Conservation (phyloP, 2,888 invertebrate genomes). For the Sisyra terminalis region DNA sequence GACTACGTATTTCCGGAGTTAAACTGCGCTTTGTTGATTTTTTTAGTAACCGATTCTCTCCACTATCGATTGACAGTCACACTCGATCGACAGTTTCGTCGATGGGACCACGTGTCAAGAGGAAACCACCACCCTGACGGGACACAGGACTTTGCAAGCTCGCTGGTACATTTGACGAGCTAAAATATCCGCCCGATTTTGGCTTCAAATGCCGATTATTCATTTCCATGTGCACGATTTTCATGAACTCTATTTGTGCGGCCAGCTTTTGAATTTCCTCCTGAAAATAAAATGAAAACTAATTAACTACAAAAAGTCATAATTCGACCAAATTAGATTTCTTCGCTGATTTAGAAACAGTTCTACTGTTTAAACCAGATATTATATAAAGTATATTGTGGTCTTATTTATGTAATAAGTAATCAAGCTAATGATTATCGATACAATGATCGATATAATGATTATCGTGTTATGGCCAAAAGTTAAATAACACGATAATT, state of each 20-base stretch:
- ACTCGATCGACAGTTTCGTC: conserved; percentile 5
- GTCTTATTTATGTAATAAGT: no score
- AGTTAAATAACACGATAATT: no score
- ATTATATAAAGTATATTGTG: no score
- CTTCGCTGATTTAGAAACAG: no score
- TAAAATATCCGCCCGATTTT: conserved; percentile 68
- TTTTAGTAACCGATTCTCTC: conserved; percentile 18
- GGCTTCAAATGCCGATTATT: conserved; percentile 80
- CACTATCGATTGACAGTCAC: conserved; percentile 11
- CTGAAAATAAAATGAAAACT: conserved; percentile 30
- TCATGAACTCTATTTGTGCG: conserved; percentile 85
- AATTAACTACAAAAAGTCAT: no score
- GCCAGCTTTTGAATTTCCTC: conserved; percentile 84
- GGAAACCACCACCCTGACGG: not conserved
- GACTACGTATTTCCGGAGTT: conserved; percentile 16
- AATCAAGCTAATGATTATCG: no score
- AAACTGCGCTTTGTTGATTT: conserved; percentile 13
- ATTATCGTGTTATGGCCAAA: no score
- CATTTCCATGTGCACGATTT: conserved; percentile 86
- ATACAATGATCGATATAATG: no score
- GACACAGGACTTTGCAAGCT: conserved; percentile 22
- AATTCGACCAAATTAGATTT: no score
- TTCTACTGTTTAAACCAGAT: no score
- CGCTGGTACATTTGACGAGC: conserved; percentile 31
- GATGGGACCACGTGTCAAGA: conserved; percentile 2